Evolutionary conservation across 2,888 invertebrate species (phyloP).

Genomic region (Drosophila anomelani): DNA sequence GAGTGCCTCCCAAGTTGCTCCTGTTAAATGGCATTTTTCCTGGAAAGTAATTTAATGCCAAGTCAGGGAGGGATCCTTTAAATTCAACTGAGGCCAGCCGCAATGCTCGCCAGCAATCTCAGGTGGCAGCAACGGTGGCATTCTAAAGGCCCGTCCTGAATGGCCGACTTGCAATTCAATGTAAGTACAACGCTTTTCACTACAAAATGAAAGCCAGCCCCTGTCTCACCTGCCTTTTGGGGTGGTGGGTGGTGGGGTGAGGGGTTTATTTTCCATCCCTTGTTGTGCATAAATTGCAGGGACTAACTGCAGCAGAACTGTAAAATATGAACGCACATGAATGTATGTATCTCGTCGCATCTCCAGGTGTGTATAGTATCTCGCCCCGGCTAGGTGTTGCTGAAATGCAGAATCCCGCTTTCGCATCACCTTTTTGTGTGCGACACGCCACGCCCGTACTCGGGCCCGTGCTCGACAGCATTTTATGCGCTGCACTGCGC

Average conservation of each 20-base stretch:
- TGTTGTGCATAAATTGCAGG: conserved; percentile 73
- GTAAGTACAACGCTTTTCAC: conserved; percentile 62
- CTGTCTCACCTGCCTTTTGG: conserved; percentile 8
- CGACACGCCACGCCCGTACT: conserved; percentile 61
- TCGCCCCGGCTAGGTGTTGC: conserved; percentile 55
- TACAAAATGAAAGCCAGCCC: conserved; percentile 55
- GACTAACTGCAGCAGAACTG: conserved; percentile 65
- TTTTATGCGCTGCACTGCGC: conserved; percentile 56
- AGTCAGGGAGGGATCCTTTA: conserved; percentile 22
- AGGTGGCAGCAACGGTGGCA: conserved; percentile 36
- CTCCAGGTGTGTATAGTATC: conserved; percentile 43
- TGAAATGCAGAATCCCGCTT: conserved; percentile 54
- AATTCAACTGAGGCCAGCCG: conserved; percentile 43
- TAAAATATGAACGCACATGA: conserved; percentile 63
- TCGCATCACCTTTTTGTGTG: conserved; percentile 59
- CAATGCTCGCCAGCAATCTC: conserved; percentile 53
- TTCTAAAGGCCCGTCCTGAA: conserved; percentile 47
- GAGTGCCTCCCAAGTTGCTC: neutral
- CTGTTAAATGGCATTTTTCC: conserved; percentile 20
- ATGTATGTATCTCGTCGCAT: conserved; percentile 39
- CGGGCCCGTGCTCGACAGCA: conserved; percentile 60
- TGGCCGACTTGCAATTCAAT: conserved; percentile 60
- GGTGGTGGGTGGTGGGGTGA: neutral
- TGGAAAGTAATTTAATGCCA: conserved; percentile 41
- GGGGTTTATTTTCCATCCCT: conserved; percentile 19